Base-by-base conservation (phyloP, 2,888 invertebrate genomes). In the Oeneis ivallda region DNA sequence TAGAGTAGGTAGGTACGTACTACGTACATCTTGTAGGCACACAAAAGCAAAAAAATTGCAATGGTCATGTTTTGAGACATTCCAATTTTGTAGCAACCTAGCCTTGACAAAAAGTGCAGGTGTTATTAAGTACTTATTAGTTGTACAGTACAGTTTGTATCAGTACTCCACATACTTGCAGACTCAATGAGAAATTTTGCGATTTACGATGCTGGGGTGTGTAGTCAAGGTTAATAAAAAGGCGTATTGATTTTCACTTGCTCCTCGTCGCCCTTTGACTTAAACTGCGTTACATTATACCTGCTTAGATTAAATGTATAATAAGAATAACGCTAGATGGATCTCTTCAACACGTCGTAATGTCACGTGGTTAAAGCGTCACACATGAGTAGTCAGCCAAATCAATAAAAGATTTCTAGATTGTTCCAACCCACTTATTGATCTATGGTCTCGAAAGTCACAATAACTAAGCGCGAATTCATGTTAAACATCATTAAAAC, bases 381-480 rank as follows among this genome's bases (percentile, higher is more conserved):
- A 67, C 47, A 78, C 78, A 65, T 68, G 68, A 79, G 79, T 79
- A 83, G 84, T 84, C 85, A 82, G 81, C 81, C 84, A 84, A 71
- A 89, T 89, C 89, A 87, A 89, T 88, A 89, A 81, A 82, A 83
- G 84, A 26, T 26, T 79, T 83, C 86, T 86, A 88, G 87, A 86
- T 86, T 86, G 86, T 79, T 85, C 79, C 79, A 81, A 82, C 80
- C 79, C 77, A 79, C 79, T 71, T 75, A 69, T 67, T 69, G 70
- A 71, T 70, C 65, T 66, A 68, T 45, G 52, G 64, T 60, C 67
- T 66, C 58, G 41, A 58, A 59, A 59, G 60, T 47, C 60, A 65
- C 67, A 69, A 69, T 63, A 67, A 60, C 62, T 60, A 64, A 65
- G 64, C 56, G 60, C 60, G 60, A 65, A 64, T 68, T 66, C 54